Conservation (phyloP, 1,140 invertebrate species). For the Calephelis nemesis region DNA sequence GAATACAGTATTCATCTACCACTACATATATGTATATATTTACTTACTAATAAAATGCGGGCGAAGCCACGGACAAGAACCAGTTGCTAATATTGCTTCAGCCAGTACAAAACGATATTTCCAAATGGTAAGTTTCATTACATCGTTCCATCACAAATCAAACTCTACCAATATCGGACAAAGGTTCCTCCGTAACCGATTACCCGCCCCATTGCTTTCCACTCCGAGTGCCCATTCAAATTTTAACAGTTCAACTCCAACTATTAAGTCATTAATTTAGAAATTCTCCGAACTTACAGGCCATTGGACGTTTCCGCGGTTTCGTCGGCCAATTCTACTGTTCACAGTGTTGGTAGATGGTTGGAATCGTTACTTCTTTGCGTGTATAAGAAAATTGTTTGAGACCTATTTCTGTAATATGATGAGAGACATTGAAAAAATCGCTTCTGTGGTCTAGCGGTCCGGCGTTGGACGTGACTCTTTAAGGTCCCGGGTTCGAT, state of each 20-base stretch:
- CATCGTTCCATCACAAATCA: slow-evolving; percentile 22
- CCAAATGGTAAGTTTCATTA: slow-evolving; percentile 23
- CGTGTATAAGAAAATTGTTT: too few species aligned
- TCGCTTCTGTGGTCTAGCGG: too few species aligned
- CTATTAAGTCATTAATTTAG: slow-evolving; percentile 62
- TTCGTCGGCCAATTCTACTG: slow-evolving; percentile 8
- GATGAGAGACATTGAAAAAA: too few species aligned
- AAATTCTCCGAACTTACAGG: slow-evolving; percentile 45
- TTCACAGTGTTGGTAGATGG: not conserved
- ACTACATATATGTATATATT: too few species aligned
- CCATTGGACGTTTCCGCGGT: slow-evolving; percentile 47
- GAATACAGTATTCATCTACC: too few species aligned
- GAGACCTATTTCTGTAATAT: too few species aligned
- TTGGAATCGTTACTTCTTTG: not conserved
- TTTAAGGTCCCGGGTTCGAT: too few species aligned
- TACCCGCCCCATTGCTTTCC: slow-evolving; percentile 53
- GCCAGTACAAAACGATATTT: slow-evolving; percentile 1
- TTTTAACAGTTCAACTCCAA: slow-evolving; percentile 59
- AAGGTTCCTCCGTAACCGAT: slow-evolving; percentile 37
- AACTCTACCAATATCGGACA: slow-evolving; percentile 29
- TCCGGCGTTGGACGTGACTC: too few species aligned
- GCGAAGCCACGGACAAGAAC: too few species aligned
- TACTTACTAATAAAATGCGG: too few species aligned
- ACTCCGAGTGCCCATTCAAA: slow-evolving; percentile 47
- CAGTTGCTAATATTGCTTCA: too few species aligned